Evolutionary conservation across 1,140 invertebrate species (phyloP), one percentile per base, ranked within the genome.

Genomic region (Bombus superbus): DNA sequence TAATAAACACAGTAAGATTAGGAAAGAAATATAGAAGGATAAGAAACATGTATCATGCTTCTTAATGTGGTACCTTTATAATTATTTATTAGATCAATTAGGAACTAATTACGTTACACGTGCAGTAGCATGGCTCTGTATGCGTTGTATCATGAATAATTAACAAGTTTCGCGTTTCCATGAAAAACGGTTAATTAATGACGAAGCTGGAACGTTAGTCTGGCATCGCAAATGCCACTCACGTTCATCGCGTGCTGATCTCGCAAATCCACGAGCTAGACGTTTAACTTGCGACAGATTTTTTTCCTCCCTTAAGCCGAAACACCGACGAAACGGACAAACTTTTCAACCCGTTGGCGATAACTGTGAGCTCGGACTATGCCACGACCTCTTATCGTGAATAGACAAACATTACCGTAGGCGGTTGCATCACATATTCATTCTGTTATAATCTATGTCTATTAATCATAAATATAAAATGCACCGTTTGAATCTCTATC

Each of bases 111-210:
- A 66, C 87, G 57, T 69, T 82, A 88, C 66, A 44, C n/a, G 18
- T 35, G 62, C 69, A 78, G 64, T 35, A 81, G 53, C 57, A n/a
- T 72, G 40, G 47, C 47, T 53, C 47, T 53, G 47, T 53, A 53
- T 40, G 57, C 28, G 25, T 71, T 44, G 66, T 53, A 42, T 76
- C 53, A 79, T 87, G 83, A 89, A 81, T 89, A 89, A 89, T 86
- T 85, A 88, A 85, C 66, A 64, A 57, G 86, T 68, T 18, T 44
- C 44, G 64, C 40, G 38, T 74, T 47, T 22, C 28, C 35, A 18
- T 68, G 74, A 82, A 90, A 86, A 88, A 85, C 79, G 59, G 53
- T 86, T 88, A 90, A 90, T 89, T 90, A 90, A 88, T 68, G 86
- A 83, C 18, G 42, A 76, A 90, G 79, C 77, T 81, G 32, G 28